phyloP scores from a whole-genome alignment of 2,797 vertebrate genomes.

The Anolis apletophallus region DNA sequence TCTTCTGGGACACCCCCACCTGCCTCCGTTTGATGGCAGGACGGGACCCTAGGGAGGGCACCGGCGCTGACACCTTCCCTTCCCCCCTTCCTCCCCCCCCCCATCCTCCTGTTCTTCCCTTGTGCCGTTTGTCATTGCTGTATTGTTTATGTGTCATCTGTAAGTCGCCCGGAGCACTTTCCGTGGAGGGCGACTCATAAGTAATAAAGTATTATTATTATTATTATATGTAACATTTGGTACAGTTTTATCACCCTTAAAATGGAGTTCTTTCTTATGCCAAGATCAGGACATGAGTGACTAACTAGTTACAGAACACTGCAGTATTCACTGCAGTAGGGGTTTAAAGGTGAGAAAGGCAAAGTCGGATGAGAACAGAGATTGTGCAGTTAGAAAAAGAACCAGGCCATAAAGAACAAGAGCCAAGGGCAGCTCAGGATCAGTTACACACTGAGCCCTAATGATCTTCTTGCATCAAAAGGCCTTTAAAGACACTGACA shows the following conservation, averaged over 20 bases:
- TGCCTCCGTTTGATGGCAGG: no score
- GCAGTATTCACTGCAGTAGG: not conserved
- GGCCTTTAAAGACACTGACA: conserved; percentile 80
- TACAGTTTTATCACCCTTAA: not conserved
- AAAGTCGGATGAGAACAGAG: conserved; percentile 54
- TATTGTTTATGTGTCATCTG: no score
- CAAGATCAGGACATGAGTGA: not conserved
- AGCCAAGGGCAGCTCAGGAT: conserved; percentile 77
- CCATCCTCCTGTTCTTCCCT: no score
- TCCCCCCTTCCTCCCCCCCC: no score
- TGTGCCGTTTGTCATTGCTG: no score
- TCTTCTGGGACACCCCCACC: no score
- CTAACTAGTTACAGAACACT: not conserved
- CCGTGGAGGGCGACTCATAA: no score
- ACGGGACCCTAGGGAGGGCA: no score
- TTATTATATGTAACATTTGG: not conserved
- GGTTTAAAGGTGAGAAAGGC: conserved; percentile 7
- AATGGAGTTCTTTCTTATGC: not conserved
- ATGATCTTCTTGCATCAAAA: conserved; percentile 89
- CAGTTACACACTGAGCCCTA: conserved; percentile 88
- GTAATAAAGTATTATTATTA: no score
- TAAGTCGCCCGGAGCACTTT: no score
- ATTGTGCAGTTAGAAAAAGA: conserved; percentile 21
- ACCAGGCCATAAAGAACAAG: conserved; percentile 44
- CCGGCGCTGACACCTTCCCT: no score